Base-by-base conservation (phyloP, 2,888 invertebrate species). In the Platycheirus albimanus region DNA sequence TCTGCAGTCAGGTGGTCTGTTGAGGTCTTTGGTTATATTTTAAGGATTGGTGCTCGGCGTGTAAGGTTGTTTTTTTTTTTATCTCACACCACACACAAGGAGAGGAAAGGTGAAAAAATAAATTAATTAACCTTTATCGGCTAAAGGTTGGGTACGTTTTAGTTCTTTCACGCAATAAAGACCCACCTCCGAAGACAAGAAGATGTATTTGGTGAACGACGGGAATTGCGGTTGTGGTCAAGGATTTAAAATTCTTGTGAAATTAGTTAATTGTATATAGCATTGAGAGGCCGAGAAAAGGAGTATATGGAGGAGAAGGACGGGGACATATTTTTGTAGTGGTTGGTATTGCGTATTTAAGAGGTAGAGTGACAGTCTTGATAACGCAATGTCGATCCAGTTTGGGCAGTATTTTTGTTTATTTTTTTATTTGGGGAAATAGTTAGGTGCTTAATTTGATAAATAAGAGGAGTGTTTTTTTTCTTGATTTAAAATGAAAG, bases 51-150 rank as follows among this genome's bases (percentile, higher is more conserved):
- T 43, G 17, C 43, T 58, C 58, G 78, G 78, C 74, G 69, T 83
- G 83, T 83, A n/a, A n/a, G n/a, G n/a, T 83, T 83, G 78, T 72
- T 78, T 78, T 78, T 72, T 78, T 78, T 83, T n/a, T 83, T 83
- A 83, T 83, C 83, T 78, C 78, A 74, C 83, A 74, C 78, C 72
- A 64, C 38, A 5, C n/a, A n/a, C 41, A 24, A 17, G 64, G 56
- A 71, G 28, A 64, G 56, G 67, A 74, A 51, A 78, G 83, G 78
- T 83, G 83, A 83, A 83, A 83, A 78, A 78, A 83, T 83, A 83
- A 83, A 83, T 83, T 83, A 83, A 83, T 83, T 78, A 83, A 69
- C 78, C 83, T 78, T 78, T 83, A 83, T 74, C 83, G 78, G 71
- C 66, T 67, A 66, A 81, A 76, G 76, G 77, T 67, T 77, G 76